Conservation (phyloP, 1,140 invertebrate species). For the Chironomus tepperi region DNA sequence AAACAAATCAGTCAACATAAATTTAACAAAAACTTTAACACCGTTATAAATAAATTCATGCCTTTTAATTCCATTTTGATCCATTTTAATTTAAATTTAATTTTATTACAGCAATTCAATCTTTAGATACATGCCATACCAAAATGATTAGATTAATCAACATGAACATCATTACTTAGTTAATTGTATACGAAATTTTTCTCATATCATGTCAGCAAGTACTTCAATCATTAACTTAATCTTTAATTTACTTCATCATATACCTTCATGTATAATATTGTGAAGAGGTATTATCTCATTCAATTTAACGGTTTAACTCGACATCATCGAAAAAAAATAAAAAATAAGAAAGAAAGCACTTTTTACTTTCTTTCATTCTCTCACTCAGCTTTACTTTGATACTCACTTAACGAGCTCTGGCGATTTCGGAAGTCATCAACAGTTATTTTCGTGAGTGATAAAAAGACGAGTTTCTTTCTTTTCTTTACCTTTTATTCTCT, state of each 20-base stretch:
- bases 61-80: neutral
- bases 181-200: neutral
- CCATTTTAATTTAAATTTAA: too few relatives aligned
- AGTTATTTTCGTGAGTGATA: constrained; percentile 19
- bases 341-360: too few relatives aligned
- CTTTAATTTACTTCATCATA: neutral
- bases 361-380: neutral
- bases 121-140: neutral
- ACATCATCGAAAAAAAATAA: constrained; percentile 16
- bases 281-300: neutral
- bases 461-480: constrained; percentile 2
- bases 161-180: neutral
- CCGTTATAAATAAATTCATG: neutral
- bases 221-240: neutral
- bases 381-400: neutral
- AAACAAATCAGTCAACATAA: too few relatives aligned
- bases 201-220: constrained; percentile 5
- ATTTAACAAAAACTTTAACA: too few relatives aligned
- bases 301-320: constrained; percentile 22
- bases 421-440: constrained; percentile 21
- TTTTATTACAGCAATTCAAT: too few relatives aligned
- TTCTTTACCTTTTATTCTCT: neutral
- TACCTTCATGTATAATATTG: neutral
- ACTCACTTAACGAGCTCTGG: constrained; percentile 17
- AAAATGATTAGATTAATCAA: constrained; percentile 7